phyloP scores from a whole-genome alignment of 2,797 vertebrate species.

The Cryptoblepharus egeriae region DNA sequence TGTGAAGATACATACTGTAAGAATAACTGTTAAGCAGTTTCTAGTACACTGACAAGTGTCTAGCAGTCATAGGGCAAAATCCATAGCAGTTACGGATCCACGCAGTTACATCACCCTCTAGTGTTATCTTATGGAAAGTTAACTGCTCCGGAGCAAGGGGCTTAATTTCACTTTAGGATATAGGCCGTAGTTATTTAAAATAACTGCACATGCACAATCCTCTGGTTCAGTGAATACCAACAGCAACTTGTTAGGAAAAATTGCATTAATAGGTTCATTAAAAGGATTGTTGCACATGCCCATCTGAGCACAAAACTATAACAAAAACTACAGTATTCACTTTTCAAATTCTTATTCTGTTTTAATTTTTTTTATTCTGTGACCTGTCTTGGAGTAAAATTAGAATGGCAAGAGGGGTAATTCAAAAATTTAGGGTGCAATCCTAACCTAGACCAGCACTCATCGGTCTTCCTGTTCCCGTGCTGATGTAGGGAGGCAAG shows the following conservation, averaged over 20 bases:
- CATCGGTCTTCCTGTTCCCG: too few species aligned
- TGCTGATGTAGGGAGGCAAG: too few species aligned
- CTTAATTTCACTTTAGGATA: too few species aligned
- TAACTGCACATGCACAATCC: neutral
- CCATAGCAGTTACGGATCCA: too few species aligned
- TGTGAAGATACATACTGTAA: neutral
- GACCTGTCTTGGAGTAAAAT: neutral
- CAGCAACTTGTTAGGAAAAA: neutral
- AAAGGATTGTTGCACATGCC: neutral
- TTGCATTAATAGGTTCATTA: neutral
- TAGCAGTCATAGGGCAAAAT: too few species aligned
- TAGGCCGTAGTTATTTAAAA: conserved; percentile 6
- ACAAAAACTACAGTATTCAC: neutral
- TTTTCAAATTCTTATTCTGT: conserved; percentile 3
- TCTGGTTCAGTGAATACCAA: neutral
- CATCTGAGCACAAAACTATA: neutral
- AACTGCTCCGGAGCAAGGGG: too few species aligned
- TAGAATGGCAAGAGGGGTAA: neutral
- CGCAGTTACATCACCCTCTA: too few species aligned
- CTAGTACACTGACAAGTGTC: neutral
- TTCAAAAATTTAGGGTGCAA: too few species aligned
- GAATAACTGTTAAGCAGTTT: neutral
- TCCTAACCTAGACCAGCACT: too few species aligned
- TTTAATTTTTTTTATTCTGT: neutral
- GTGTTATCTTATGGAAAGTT: too few species aligned